Conservation (phyloP, 2,888 invertebrate species). For the Scaptomyza reducta region DNA sequence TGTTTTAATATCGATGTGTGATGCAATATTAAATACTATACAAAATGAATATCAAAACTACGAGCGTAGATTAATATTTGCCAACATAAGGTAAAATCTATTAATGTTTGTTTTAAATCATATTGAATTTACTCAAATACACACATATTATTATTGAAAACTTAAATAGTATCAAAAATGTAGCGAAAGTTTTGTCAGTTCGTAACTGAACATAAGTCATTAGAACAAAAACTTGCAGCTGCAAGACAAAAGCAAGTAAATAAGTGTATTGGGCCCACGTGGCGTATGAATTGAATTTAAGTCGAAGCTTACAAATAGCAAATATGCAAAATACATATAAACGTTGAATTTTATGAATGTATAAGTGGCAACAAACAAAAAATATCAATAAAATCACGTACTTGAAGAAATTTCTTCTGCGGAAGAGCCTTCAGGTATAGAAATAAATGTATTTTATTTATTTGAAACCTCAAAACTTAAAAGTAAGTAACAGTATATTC, state of each 20-base stretch:
- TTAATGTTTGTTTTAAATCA: conserved; percentile 68
- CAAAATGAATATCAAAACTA: conserved; percentile 48
- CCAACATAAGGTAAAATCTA: conserved; percentile 50
- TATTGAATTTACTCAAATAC: conserved; percentile 79
- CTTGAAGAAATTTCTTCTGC: conserved; percentile 51
- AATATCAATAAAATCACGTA: conserved; percentile 59
- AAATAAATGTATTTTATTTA: conserved; percentile 21
- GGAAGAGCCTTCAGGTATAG: conserved; percentile 49
- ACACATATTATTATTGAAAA: conserved; percentile 70
- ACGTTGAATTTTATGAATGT: conserved; percentile 68
- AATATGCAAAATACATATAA: conserved; percentile 44
- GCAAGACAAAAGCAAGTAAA: background rate
- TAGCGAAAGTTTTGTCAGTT: conserved; percentile 15
- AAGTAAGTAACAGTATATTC: conserved; percentile 1
- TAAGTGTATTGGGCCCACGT: conserved; percentile 13
- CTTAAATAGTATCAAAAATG: background rate
- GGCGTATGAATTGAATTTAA: conserved; percentile 17
- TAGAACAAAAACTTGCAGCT: conserved; percentile 37
- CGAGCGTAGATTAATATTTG: conserved; percentile 44
- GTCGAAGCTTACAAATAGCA: conserved; percentile 27
- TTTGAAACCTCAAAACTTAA: background rate
- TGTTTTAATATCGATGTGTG: conserved; percentile 56
- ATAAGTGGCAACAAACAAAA: conserved; percentile 27
- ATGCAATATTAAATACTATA: conserved; percentile 66
- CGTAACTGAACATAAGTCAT: conserved; percentile 15